Evolutionary conservation across 1,140 invertebrate genomes (phyloP).

Genomic region (Drosophila trapezifrons): DNA sequence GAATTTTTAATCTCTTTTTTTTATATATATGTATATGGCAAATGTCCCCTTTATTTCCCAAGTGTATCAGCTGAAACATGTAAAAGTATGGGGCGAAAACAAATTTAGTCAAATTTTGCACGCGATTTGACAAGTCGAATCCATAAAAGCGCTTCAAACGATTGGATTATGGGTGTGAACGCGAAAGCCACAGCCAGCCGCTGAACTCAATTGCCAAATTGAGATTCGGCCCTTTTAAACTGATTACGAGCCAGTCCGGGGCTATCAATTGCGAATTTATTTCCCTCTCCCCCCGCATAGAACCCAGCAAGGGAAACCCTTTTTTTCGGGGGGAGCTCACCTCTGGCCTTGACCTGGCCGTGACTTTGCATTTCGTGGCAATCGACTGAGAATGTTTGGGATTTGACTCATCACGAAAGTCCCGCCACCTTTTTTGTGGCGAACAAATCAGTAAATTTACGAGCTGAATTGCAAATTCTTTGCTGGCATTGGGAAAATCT

Average conservation of each 20-base stretch:
- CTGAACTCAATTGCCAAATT: constrained; percentile 59
- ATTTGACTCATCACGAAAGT: constrained; percentile 41
- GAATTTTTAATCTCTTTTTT: too few species aligned
- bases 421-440: constrained; percentile 56
- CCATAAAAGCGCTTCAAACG: constrained; percentile 69
- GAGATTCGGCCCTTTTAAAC: constrained; percentile 64
- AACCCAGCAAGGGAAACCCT: constrained; percentile 16
- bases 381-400: constrained; percentile 24
- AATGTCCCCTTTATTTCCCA: neutral
- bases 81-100: constrained; percentile 35
- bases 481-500: constrained; percentile 26
- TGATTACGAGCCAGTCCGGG: constrained; percentile 59
- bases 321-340: constrained; percentile 34
- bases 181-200: constrained; percentile 30
- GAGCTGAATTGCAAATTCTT: constrained; percentile 66
- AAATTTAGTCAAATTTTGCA: constrained; percentile 66
- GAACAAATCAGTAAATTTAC: constrained; percentile 65
- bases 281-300: neutral
- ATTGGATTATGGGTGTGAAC: constrained; percentile 70
- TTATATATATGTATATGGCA: too few species aligned
- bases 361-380: constrained; percentile 57
- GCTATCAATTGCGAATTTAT: constrained; percentile 75
- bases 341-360: constrained; percentile 62
- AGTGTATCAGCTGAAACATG: constrained; percentile 6
- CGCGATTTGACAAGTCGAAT: constrained; percentile 72